These are phyloP conservation scores for Napeogenes inachia DNA, from an alignment of 2,888 invertebrate genomes.

Conservation along the genomic window DNA sequence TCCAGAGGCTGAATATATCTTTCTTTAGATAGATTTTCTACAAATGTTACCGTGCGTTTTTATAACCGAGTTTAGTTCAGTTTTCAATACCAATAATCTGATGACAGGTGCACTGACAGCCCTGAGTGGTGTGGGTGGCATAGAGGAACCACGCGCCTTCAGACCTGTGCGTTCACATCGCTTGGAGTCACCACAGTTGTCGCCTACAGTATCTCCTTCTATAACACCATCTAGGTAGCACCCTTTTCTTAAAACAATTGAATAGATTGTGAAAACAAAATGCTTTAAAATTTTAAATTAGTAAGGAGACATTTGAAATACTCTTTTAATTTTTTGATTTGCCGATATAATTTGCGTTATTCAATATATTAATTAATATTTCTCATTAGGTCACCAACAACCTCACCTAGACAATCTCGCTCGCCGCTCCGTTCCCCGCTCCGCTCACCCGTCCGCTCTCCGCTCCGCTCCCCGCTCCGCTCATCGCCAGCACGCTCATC, in stretches of 20 bases:
- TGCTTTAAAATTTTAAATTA: too few relatives aligned
- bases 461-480: slow-evolving; percentile 48
- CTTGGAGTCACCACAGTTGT: slow-evolving; percentile 60
- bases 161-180: slow-evolving; percentile 62
- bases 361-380: too few relatives aligned
- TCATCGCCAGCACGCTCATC: slow-evolving; percentile 53
- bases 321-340: too few relatives aligned
- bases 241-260: background rate
- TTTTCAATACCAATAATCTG: background rate
- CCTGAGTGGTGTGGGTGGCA: slow-evolving; percentile 58
- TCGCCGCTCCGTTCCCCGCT: slow-evolving; percentile 35
- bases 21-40: too few relatives aligned
- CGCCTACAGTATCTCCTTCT: slow-evolving; percentile 56
- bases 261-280: background rate
- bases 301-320: too few relatives aligned
- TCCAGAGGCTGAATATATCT: too few relatives aligned
- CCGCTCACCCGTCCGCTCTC: slow-evolving; percentile 36
- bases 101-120: slow-evolving; percentile 64
- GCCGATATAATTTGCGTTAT: too few relatives aligned
- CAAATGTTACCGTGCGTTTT: background rate
- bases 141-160: slow-evolving; percentile 69
- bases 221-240: slow-evolving; percentile 59
- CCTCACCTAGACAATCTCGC: slow-evolving; percentile 47
- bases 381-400: slow-evolving; percentile 42
- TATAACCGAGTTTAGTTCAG: background rate